Conservation (phyloP, 2,888 invertebrate species). For the Eupithecia tripunctaria region DNA sequence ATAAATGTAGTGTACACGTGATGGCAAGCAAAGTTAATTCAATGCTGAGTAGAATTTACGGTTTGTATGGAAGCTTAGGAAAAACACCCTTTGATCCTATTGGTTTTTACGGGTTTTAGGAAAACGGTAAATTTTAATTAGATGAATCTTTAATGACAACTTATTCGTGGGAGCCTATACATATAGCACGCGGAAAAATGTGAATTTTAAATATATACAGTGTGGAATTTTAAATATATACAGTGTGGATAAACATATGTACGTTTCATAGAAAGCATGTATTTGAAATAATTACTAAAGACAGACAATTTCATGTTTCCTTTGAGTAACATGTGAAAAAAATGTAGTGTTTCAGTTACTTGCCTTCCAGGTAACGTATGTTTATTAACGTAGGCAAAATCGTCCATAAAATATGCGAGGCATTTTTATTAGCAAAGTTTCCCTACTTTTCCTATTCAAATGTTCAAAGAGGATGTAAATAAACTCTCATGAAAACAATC, state of each 20-base stretch:
- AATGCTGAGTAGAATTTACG: constrained; percentile 12
- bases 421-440: constrained; percentile 28
- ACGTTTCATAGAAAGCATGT: not conserved
- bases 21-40: constrained; percentile 11
- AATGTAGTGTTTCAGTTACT: not conserved
- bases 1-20: constrained; percentile 29
- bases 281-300: not conserved
- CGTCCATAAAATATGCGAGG: constrained; percentile 16
- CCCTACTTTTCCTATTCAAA: constrained; percentile 23
- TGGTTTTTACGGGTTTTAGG: not conserved
- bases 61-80: not conserved
- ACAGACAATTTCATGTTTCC: not conserved
- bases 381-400: constrained; percentile 1
- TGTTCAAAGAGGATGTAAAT: constrained; percentile 25
- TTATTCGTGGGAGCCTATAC: not conserved
- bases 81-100: not conserved
- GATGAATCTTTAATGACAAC: not conserved
- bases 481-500: constrained; percentile 35
- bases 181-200: not conserved
- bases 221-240: too few species aligned
- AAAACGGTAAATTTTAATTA: not conserved
- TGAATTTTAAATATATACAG: not conserved
- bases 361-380: not conserved
- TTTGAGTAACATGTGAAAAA: too few species aligned
- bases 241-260: not conserved